Evolutionary conservation across 2,113 vertebrate species (phyloP).

Genomic region (Regulus satrapa): DNA sequence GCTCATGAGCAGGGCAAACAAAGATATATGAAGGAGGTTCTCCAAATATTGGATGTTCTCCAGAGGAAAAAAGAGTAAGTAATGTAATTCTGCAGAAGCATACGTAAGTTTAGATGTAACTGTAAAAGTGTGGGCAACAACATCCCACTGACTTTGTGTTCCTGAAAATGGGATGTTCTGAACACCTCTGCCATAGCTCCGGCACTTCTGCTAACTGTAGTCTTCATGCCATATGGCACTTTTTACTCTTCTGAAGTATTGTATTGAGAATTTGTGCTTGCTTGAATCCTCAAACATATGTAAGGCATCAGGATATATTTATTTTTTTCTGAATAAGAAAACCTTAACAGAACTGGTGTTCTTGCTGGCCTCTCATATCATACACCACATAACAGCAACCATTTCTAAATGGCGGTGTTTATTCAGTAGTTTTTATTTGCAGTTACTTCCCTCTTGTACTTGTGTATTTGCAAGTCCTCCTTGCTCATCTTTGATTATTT

Average conservation of each 20-base stretch:
- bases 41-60: neutral
- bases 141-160: neutral
- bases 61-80: neutral
- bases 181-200: neutral
- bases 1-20: neutral
- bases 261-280: neutral
- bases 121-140: neutral
- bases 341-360: neutral
- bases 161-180: neutral
- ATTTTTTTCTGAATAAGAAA: neutral
- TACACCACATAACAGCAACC: neutral
- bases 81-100: neutral
- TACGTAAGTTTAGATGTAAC: neutral
- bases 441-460: neutral
- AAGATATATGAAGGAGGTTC: neutral
- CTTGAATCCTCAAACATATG: neutral
- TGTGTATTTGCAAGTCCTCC: neutral
- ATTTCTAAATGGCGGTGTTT: neutral
- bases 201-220: neutral
- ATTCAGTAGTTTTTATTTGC: neutral
- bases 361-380: neutral
- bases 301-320: neutral
- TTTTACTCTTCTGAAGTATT: neutral
- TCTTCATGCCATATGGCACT: neutral
- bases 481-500: neutral